Evolutionary conservation across 2,888 invertebrate genomes (phyloP), one percentile per base, ranked within the genome.

Genomic region (Minunthozetes semirufus): DNA sequence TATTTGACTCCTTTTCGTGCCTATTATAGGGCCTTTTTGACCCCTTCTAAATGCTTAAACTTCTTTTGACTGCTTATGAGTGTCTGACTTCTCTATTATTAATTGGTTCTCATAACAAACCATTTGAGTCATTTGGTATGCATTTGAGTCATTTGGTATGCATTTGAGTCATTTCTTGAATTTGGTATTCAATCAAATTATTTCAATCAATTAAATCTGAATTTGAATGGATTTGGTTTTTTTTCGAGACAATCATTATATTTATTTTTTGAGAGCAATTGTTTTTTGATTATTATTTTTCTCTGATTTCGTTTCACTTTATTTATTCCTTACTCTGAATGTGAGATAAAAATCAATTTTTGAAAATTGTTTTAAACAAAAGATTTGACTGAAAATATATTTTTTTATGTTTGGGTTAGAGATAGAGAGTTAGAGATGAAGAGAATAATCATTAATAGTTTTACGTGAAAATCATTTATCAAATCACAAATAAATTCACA

Each of bases 381-480:
- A 59, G 59, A 59, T 59, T 53, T 53, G n/a, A 15, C 56, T 56
- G 8, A 56, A 59, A 9, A 59, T 27, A 27, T 27, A 59, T 27
- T 27, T 11, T 8, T 19, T 56, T 11, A 13, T 22, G 56, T 9
- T 11, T 25, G 22, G 25, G 19, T 22, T 9, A 56, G 59, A 13
- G 59, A 6, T 9, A 27, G 59, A 13, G 59, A 59, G 56, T 22
- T 22, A 59, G 59, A 59, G 59, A 59, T 13, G 15, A 17, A 27
- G 9, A 6, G 25, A 56, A 13, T 4, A 27, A 15, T 29, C 59
- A 59, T 59, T 59, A 59, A 59, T 59, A 59, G 59, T 25, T 59
- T 59, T 59, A 59, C 59, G 59, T 59, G 25, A 59, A 59, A 59
- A 27, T 59, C 59, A 59, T 59, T 59, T 59, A 59, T 59, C 59